Base-by-base conservation (phyloP, 2,888 invertebrate genomes). In the Pammene fasciana region DNA sequence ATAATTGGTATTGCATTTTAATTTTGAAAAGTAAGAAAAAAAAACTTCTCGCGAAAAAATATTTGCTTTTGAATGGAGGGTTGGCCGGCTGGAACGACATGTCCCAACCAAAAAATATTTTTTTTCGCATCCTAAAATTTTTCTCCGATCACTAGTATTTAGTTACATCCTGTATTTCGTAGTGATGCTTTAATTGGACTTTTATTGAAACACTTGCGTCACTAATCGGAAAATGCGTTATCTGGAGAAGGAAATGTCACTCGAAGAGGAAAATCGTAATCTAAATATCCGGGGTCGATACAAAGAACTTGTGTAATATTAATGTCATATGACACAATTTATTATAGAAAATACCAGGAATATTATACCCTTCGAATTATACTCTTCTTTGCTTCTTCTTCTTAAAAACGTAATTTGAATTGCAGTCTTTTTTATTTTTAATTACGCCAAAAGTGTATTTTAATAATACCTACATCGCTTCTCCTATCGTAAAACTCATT, bases 191-290 rank as follows among this genome's bases (percentile, higher is more conserved):
- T n/a, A n/a, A 54, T 54, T 34, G 34, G 13, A n/a, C 34, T n/a
- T 38, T 50, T 62, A n/a, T n/a, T 61, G 13, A 16, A n/a, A 11
- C n/a, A 38, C 41, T 52, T 62, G 26, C 50, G 41, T 62, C 62
- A 62, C 18, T 52, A 26, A 62, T 52, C 36, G 48, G 48, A 16
- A 41, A 62, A 13, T n/a, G 14, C 41, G 62, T 11, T 11, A 43
- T 11, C 38, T 5, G 2, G 38, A 38, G 38, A 43, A 14, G 48
- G 16, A 60, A 60, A 46, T 60, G 46, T 46, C 11, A 60, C 38
- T 52, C 6, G 4, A 62, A 38, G 13, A 62, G 50, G 50, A 52
- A 62, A 52, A 52, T 41, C 0, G 7, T 11, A 38, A 48, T 36
- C 16, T 38, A 50, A 14, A 14, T 45, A 46, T 34, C 26, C 13